A percentile compares a stretch with the other conserved stretches of the same genome.
These are phyloP conservation scores for Macroglossus sobrinus DNA, from an alignment of 2,113 vertebrate species.

Conservation along the genomic window DNA sequence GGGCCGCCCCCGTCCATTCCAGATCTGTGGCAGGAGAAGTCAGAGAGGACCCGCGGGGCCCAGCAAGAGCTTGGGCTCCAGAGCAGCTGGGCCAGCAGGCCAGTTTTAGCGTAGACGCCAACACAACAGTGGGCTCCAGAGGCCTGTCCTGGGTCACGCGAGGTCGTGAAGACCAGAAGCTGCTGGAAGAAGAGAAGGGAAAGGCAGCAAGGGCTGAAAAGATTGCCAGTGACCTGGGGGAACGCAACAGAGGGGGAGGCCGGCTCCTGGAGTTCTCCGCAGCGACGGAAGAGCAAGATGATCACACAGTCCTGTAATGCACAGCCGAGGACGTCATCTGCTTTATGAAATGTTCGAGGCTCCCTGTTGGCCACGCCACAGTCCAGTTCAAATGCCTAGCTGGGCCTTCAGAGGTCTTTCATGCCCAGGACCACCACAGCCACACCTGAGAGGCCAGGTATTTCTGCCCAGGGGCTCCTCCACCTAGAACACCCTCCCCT, in stretches of 20 bases:
- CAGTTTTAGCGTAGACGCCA: neutral
- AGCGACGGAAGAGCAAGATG: neutral
- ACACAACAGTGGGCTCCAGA: neutral
- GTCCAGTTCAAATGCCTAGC: neutral
- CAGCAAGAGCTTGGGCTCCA: neutral
- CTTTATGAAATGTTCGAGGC: neutral
- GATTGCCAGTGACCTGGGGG: neutral
- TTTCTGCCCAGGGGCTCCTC: no score
- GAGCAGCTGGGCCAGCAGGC: neutral
- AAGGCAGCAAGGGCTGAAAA: neutral
- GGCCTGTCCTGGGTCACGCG: neutral
- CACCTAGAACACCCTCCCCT: neutral
- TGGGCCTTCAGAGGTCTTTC: neutral
- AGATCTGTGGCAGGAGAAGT: neutral
- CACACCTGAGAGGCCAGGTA: neutral
- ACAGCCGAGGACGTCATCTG: neutral
- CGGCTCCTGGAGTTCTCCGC: neutral
- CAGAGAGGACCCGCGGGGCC: neutral
- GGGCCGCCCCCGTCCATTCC: neutral
- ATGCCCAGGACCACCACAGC: rapidly evolving
- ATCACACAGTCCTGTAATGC: neutral
- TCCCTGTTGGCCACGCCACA: neutral
- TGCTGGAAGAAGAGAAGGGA: neutral
- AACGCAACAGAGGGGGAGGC: neutral
- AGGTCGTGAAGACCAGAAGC: neutral